Conservation (phyloP, 2,888 invertebrate species). For the Digitonthophagus gazella region DNA sequence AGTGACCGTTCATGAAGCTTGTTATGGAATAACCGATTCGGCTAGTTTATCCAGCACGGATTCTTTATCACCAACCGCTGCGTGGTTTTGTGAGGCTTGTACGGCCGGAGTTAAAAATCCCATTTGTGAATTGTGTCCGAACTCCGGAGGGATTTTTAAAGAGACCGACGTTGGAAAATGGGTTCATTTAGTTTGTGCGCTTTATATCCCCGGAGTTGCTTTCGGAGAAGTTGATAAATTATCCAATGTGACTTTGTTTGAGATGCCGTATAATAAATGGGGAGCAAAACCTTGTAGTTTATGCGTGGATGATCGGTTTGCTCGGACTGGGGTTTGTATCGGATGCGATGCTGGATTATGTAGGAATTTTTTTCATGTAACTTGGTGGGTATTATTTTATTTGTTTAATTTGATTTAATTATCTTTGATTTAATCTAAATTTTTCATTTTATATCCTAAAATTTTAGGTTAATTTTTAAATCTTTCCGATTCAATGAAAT, state of each 20-base stretch:
- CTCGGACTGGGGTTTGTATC: constrained; percentile 92
- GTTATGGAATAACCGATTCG: constrained; percentile 92
- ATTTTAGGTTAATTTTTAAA: too few species aligned
- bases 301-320: constrained; percentile 83
- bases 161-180: constrained; percentile 97
- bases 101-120: constrained; percentile 86
- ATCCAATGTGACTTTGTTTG: constrained; percentile 90
- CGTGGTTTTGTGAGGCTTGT: constrained; percentile 99
- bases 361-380: constrained; percentile 95
- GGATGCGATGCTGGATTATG: constrained; percentile 99
- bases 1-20: constrained; percentile 95
- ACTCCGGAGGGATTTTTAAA: constrained; percentile 87
- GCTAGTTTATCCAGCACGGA: constrained; percentile 90
- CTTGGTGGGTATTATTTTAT: constrained; percentile 64
- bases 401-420: neutral
- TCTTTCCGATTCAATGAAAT: too few species aligned
- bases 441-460: too few species aligned
- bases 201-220: constrained; percentile 96
- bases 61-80: constrained; percentile 93
- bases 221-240: constrained; percentile 93
- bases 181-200: constrained; percentile 97
- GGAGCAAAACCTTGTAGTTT: constrained; percentile 89
- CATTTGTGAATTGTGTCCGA: constrained; percentile 94
- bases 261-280: constrained; percentile 97
- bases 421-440: neutral